A percentile compares a stretch with the other conserved stretches of the same genome.
Conservation (phyloP, 1,140 invertebrate genomes). For the Mizuhopecten yessoensis region DNA sequence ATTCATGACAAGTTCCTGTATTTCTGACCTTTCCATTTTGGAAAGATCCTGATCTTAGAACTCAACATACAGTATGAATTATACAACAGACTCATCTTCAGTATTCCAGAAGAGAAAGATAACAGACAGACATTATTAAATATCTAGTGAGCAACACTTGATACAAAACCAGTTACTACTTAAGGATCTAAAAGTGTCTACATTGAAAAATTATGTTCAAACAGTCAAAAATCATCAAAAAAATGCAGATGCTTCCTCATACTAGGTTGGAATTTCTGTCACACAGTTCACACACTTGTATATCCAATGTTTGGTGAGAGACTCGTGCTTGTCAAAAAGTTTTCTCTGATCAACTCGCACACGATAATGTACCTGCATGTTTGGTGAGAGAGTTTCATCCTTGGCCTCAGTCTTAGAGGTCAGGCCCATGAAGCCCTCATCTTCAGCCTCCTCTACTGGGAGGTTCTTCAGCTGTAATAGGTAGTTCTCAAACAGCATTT, state of each 20-base stretch:
- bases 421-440: constrained; percentile 69
- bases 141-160: no score
- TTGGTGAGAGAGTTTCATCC: constrained; percentile 81
- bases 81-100: no score
- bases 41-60: not conserved
- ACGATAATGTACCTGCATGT: constrained; percentile 77
- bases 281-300: no score
- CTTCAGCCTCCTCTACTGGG: constrained; percentile 95
- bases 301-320: not conserved
- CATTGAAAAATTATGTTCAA: no score
- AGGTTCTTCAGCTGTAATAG: constrained; percentile 93
- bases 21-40: not conserved
- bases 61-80: constrained; percentile 36
- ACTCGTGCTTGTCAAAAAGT: no score
- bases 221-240: no score
- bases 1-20: not conserved
- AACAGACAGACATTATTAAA: no score
- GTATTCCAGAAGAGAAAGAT: not conserved
- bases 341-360: no score
- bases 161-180: no score
- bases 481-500: constrained; percentile 99
- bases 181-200: no score
- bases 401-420: constrained; percentile 85
- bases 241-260: no score
- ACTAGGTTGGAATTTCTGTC: no score